Conservation (phyloP, 2,113 vertebrate genomes). For the Atlantisia rogersi region DNA sequence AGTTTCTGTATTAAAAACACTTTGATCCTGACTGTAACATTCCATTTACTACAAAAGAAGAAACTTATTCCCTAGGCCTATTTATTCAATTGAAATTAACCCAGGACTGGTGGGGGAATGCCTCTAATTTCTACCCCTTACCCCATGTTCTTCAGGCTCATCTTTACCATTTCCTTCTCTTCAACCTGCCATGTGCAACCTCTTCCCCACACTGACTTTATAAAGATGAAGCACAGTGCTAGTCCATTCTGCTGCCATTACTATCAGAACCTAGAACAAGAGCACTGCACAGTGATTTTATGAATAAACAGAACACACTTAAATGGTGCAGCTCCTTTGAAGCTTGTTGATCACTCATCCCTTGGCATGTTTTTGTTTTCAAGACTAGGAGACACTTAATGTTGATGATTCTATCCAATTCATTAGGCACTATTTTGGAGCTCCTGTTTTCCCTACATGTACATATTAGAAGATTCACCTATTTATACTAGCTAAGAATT, state of each 20-base stretch:
- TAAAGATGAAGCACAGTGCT: not conserved
- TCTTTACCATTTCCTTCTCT: not conserved
- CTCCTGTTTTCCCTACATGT: not conserved
- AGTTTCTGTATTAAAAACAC: not conserved
- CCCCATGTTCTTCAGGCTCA: not conserved
- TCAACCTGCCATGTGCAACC: accelerated
- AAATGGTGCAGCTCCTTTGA: not conserved
- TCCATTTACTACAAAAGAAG: not conserved
- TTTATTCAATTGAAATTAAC: not conserved
- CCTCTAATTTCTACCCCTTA: not conserved
- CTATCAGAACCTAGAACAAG: not conserved
- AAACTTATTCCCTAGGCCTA: not conserved
- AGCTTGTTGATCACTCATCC: not conserved
- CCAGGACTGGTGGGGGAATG: not conserved
- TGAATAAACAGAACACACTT: not conserved
- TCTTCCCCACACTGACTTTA: not conserved
- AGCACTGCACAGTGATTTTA: not conserved
- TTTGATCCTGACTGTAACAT: not conserved
- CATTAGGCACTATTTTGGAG: not conserved
- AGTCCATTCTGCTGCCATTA: not conserved
- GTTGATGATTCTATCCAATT: not conserved
- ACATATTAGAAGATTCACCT: not conserved
- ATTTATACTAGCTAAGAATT: not conserved
- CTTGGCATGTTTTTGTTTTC: not conserved
- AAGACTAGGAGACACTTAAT: not conserved